Evolutionary conservation across 2,888 invertebrate species (phyloP).

Genomic region (Xanthostigma xanthostigma): DNA sequence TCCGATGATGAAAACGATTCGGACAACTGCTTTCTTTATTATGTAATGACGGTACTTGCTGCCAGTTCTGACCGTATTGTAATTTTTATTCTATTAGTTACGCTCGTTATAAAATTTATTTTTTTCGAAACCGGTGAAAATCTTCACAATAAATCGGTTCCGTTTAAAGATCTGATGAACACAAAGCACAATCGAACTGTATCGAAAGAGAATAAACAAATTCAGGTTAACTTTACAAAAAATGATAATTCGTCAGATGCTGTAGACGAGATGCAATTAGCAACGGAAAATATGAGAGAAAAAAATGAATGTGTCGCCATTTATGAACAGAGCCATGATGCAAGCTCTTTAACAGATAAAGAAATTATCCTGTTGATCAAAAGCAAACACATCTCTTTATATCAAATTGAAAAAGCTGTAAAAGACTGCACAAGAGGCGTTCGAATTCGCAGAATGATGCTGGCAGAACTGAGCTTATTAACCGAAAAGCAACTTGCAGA

Average conservation of each 20-base stretch:
- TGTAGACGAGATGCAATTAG: slow-evolving; percentile 4
- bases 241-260: neutral
- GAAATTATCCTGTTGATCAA: slow-evolving; percentile 72
- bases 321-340: slow-evolving; percentile 50
- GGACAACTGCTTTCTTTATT: slow-evolving; percentile 19
- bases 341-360: slow-evolving; percentile 54
- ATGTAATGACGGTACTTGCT: slow-evolving; percentile 50
- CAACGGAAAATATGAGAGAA: slow-evolving; percentile 11
- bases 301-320: slow-evolving; percentile 58
- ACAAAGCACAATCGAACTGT: neutral
- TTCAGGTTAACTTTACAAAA: slow-evolving; percentile 7
- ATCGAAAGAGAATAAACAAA: slow-evolving; percentile 5
- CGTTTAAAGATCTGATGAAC: slow-evolving; percentile 9
- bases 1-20: slow-evolving; percentile 12
- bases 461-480: slow-evolving; percentile 39
- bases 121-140: slow-evolving; percentile 71
- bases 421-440: slow-evolving; percentile 74
- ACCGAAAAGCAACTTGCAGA: slow-evolving; percentile 41
- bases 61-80: slow-evolving; percentile 80
- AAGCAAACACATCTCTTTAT: slow-evolving; percentile 63
- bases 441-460: slow-evolving; percentile 54
- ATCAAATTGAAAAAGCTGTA: slow-evolving; percentile 71
- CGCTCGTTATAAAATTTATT: slow-evolving; percentile 77
- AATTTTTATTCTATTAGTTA: slow-evolving; percentile 65
- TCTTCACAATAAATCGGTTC: slow-evolving; percentile 33